Evolutionary conservation across 2,888 invertebrate species (phyloP), one percentile per base, ranked within the genome.

Genomic region (Podabrus alpinus): DNA sequence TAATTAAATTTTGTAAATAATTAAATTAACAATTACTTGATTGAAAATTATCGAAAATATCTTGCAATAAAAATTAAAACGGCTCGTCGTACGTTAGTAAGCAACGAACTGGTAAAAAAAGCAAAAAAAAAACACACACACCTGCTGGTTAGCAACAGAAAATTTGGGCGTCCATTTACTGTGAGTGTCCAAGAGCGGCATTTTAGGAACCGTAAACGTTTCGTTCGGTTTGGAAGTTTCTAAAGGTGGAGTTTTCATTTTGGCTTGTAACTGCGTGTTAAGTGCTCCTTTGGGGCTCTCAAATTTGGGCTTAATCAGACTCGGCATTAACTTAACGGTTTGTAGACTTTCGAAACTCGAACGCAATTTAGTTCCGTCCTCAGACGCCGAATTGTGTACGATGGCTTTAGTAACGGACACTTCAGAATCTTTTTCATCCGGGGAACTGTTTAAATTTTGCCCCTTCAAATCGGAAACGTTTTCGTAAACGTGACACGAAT

Each of bases 261-360:
- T 86, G 9, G 86, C 85, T 77, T 86, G 84, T 21, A 87, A 83
- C 77, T 87, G 86, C 64, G 82, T 79, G 11, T 86, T 84, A 9
- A 87, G 76, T 3, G 86, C 86, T 16, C 86, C 86, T 82, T 86
- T 86, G 1, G 84, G 84, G 75, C 84, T 86, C 75, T 84, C 83
- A 15, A 80, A 83, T 72, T 84, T 83, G 24, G 87, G 85, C 76
- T 86, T 85, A 10, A 91, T 88, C 75, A 91, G 86, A 84, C 91
- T 91, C 0, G 91, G 90, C 77, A 90, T 90, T 0, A 91, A 90
- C 82, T 91, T 91, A 76, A 91, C 89, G 69, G 86, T 86, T 69
- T 89, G 90, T 0, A 87, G 83, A 66, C 85, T 82, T 73, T 88
- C 88, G 2, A 88, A 85, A 25, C 69, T 73, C 13, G 75, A 64